A percentile compares a stretch with the other conserved stretches of the same genome.
phyloP scores from a whole-genome alignment of 2,113 vertebrate species.

The Seriola dumerili region DNA sequence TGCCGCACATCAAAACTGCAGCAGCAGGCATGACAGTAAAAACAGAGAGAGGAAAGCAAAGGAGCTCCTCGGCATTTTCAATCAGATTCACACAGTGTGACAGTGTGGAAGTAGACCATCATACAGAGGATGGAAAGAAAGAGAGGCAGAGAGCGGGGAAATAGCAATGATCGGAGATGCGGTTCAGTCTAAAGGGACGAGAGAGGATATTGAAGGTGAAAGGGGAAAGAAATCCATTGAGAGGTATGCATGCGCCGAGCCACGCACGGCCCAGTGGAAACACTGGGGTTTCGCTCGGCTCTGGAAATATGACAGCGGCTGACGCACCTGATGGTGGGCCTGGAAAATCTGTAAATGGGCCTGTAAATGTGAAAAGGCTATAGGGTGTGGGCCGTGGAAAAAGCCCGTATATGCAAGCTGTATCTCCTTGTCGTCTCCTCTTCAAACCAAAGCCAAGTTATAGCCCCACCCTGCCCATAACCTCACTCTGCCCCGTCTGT shows the following conservation, averaged over 20 bases:
- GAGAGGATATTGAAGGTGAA: constrained; percentile 62
- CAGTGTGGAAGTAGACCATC: constrained; percentile 56
- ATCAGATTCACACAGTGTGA: constrained; percentile 37
- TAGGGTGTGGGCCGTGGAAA: constrained; percentile 53
- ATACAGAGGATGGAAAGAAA: constrained; percentile 45
- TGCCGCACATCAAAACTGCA: constrained; percentile 9
- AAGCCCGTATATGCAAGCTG: constrained; percentile 13
- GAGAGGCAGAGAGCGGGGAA: constrained; percentile 15
- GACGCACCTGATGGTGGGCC: constrained; percentile 55
- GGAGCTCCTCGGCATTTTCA: constrained; percentile 1
- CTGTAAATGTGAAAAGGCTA: constrained; percentile 51
- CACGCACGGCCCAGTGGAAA: constrained; percentile 64
- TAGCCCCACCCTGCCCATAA: constrained; percentile 30
- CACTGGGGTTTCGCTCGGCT: constrained; percentile 32
- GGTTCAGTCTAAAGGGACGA: constrained; percentile 34
- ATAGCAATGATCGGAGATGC: constrained; percentile 26
- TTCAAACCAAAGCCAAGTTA: constrained; percentile 24
- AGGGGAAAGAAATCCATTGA: constrained; percentile 47
- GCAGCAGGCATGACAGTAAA: neutral
- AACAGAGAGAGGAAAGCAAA: constrained; percentile 17
- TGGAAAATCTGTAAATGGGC: constrained; percentile 66
- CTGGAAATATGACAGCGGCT: constrained; percentile 59
- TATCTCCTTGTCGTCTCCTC: constrained; percentile 15
- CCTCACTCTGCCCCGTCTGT: constrained; percentile 7
- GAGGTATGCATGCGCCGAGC: constrained; percentile 26